Percentiles rank a stretch among this genome's conserved stretches.
These are phyloP conservation scores for Mallateleia sp. DNA, from an alignment of 2,888 invertebrate genomes.

Conservation along the genomic window DNA sequence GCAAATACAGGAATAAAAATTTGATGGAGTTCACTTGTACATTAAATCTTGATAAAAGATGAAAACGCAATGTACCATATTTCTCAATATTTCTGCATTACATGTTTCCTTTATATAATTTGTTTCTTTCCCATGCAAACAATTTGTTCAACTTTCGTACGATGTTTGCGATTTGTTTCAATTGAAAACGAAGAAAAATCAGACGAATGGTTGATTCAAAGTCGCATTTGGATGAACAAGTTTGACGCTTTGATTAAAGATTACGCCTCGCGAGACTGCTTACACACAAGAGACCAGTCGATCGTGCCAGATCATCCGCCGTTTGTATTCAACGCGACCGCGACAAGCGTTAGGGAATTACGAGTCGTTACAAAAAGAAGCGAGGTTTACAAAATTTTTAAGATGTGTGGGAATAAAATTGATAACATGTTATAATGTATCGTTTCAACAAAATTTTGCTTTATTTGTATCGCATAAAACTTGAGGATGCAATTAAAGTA, in stretches of 20 bases:
- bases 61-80: no score
- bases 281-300: slow-evolving; percentile 51
- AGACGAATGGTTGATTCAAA: slow-evolving; percentile 31
- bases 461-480: no score
- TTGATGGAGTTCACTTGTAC: no score
- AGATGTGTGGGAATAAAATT: neutral
- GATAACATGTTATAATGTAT: neutral
- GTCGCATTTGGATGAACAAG: slow-evolving; percentile 59
- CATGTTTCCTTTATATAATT: no score
- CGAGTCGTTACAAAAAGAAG: slow-evolving; percentile 37
- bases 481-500: no score
- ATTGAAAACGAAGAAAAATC: slow-evolving; percentile 18
- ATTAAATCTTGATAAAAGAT: no score
- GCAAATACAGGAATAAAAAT: no score
- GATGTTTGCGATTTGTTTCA: no score
- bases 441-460: no score
- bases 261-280: slow-evolving; percentile 70
- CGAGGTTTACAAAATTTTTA: slow-evolving; percentile 40
- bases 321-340: slow-evolving; percentile 51
- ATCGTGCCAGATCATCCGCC: slow-evolving; percentile 58
- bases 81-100: no score
- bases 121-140: no score
- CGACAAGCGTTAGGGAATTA: slow-evolving; percentile 51
- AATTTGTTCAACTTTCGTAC: no score
- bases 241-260: slow-evolving; percentile 80